Conservation (phyloP, 2,113 vertebrate species). For the Amphilophus citrinellus region DNA sequence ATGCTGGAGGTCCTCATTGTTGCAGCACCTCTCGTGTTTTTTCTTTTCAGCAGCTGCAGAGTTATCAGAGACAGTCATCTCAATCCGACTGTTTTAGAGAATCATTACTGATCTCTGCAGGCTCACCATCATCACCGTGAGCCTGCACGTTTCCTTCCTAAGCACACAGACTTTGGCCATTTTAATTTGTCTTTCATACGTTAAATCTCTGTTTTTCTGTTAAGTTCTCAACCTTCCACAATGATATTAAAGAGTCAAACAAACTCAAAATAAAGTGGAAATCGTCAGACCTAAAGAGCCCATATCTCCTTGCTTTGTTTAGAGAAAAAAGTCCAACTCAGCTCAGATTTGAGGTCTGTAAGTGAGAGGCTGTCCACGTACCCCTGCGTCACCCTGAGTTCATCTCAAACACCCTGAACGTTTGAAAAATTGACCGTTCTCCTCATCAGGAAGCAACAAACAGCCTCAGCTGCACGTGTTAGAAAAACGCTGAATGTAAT, state of each 20-base stretch:
- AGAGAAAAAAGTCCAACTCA: not conserved
- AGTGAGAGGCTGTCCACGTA: too few relatives aligned
- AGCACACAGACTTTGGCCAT: not conserved
- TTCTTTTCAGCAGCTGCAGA: not conserved
- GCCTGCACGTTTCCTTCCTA: not conserved
- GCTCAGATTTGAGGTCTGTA: not conserved
- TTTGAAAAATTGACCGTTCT: not conserved
- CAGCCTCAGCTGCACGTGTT: rapidly evolving
- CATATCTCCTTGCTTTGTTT: not conserved
- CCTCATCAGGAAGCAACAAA: not conserved
- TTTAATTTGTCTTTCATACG: not conserved
- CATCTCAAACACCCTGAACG: not conserved
- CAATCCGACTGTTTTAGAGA: not conserved
- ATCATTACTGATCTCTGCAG: not conserved
- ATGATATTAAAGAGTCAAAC: rapidly evolving
- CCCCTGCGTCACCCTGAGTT: not conserved
- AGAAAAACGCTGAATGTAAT: not conserved
- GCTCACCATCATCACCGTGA: not conserved
- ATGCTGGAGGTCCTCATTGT: not conserved
- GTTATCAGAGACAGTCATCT: not conserved
- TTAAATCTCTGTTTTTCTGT: not conserved
- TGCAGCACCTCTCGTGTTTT: not conserved
- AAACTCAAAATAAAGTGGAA: not conserved
- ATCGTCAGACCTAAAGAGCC: rapidly evolving
- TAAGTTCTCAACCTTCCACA: not conserved